These are phyloP conservation scores for Avahi laniger DNA, from an alignment of 2,797 vertebrate species.

Conservation along the genomic window DNA sequence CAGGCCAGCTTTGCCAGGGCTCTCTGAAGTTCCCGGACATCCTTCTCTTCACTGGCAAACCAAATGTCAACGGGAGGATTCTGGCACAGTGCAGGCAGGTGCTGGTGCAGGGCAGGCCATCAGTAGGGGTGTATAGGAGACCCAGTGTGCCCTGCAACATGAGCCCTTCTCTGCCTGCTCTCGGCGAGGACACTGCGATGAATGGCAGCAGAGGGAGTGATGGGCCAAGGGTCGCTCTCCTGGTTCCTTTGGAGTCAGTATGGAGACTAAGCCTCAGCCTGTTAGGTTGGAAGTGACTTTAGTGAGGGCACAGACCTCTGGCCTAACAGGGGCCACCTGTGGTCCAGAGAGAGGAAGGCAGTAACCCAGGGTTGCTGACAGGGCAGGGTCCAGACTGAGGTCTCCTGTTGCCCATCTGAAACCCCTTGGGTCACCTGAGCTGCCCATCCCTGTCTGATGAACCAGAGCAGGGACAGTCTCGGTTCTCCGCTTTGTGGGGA, in stretches of 20 bases:
- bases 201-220: too few species aligned
- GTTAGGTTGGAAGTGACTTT: not conserved
- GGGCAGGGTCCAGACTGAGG: not conserved
- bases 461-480: not conserved
- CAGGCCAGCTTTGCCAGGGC: not conserved
- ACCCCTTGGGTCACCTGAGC: not conserved
- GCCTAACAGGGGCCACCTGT: not conserved
- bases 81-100: not conserved
- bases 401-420: not conserved
- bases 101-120: accelerated
- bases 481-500: not conserved
- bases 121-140: accelerated
- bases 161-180: not conserved
- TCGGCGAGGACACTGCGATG: not conserved
- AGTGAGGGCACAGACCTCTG: not conserved
- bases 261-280: not conserved
- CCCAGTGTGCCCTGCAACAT: too few species aligned
- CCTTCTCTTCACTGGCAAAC: not conserved
- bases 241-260: not conserved
- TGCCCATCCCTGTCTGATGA: not conserved
- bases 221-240: too few species aligned
- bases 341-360: not conserved
- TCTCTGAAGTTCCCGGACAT: not conserved
- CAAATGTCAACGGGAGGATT: not conserved
- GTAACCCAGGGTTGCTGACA: not conserved